phyloP scores from a whole-genome alignment of 2,113 vertebrate genomes.

The Mesocricetus auratus region DNA sequence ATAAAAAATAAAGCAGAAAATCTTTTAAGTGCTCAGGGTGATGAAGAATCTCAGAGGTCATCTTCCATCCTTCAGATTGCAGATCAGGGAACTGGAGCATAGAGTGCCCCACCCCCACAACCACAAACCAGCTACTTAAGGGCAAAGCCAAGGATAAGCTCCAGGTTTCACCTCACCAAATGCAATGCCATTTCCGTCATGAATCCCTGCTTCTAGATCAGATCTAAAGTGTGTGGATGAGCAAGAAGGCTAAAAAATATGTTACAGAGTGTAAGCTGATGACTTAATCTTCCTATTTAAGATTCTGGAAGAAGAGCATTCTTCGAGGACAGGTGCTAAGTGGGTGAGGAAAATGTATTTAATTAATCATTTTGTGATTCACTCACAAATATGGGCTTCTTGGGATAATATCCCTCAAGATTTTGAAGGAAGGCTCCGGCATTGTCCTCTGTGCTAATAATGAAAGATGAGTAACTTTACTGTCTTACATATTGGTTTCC shows the following conservation, averaged over 20 bases:
- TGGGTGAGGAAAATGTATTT: constrained; percentile 55
- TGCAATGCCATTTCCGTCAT: neutral
- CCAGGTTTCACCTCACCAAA: neutral
- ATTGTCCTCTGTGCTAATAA: neutral
- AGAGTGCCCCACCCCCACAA: neutral
- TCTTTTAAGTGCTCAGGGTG: neutral
- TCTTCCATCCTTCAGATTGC: neutral
- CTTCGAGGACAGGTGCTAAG: constrained; percentile 61
- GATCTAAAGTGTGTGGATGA: neutral
- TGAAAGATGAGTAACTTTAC: constrained; percentile 79
- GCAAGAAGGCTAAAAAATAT: neutral
- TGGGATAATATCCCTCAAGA: constrained; percentile 57
- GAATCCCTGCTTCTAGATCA: neutral
- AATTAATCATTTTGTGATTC: constrained; percentile 73
- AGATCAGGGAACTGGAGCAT: neutral
- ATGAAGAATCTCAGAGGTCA: neutral
- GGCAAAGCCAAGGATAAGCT: neutral
- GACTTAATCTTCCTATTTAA: constrained; percentile 65
- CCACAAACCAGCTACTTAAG: neutral
- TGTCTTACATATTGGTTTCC: constrained; percentile 79
- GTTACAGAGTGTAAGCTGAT: constrained; percentile 21
- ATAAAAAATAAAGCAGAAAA: neutral
- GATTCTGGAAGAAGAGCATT: constrained; percentile 58
- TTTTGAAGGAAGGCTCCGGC: constrained; percentile 41
- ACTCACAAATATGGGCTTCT: constrained; percentile 59